Percentiles rank a stretch among this genome's conserved stretches.
These are phyloP conservation scores for Trachelus tabidus DNA, from an alignment of 2,888 invertebrate species.

Conservation along the genomic window DNA sequence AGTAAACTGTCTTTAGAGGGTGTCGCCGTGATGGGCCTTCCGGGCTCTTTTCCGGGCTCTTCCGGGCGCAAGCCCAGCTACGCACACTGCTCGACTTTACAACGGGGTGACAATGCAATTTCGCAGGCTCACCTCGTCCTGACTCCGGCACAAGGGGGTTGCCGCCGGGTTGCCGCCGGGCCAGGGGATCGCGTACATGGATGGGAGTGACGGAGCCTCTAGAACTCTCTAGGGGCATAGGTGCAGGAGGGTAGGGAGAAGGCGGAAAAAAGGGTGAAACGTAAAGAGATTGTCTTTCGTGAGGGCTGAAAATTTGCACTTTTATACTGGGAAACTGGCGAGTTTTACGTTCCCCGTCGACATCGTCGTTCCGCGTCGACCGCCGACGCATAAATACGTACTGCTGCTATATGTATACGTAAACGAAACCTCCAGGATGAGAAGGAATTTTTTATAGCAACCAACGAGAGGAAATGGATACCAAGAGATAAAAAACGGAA, in stretches of 20 bases:
- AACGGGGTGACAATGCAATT: conserved; percentile 50
- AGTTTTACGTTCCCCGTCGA: background rate
- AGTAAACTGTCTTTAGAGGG: background rate
- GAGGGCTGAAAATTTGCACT: conserved; percentile 55
- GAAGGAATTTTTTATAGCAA: conserved; percentile 7
- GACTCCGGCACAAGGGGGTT: background rate
- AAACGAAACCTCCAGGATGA: background rate
- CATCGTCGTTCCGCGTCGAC: background rate
- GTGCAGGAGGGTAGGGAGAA: background rate
- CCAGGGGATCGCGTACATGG: background rate
- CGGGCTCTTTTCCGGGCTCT: background rate
- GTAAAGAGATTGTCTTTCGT: conserved; percentile 51
- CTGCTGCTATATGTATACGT: background rate
- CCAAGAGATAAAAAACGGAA: background rate
- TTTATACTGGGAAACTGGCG: conserved; percentile 34
- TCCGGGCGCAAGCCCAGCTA: background rate
- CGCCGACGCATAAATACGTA: background rate
- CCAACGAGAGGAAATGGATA: conserved; percentile 7
- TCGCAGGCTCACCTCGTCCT: conserved; percentile 33
- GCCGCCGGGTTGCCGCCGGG: background rate
- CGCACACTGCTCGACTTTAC: conserved; percentile 10
- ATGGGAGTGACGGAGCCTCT: background rate
- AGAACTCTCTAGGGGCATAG: background rate
- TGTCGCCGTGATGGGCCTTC: background rate
- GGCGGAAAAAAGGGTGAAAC: background rate